These are phyloP conservation scores for Conopomorpha cramerella DNA, from an alignment of 1,140 invertebrate genomes.

Conservation along the genomic window DNA sequence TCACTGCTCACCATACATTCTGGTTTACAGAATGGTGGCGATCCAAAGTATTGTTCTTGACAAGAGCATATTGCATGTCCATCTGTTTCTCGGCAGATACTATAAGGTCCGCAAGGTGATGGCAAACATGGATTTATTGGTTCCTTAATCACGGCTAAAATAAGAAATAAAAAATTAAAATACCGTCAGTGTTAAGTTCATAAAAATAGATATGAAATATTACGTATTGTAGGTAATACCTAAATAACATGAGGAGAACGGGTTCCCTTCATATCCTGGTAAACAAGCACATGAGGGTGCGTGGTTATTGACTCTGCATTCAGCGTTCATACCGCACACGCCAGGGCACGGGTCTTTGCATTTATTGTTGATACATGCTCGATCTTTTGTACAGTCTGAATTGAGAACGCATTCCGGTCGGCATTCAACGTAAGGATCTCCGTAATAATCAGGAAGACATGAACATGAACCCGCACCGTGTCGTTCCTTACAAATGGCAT, in stretches of 20 bases:
- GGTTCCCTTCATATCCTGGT: slow-evolving; percentile 73
- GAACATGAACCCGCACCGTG: slow-evolving; percentile 72
- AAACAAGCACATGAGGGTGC: slow-evolving; percentile 71
- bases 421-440: slow-evolving; percentile 74
- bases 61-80: slow-evolving; percentile 75
- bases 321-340: slow-evolving; percentile 68
- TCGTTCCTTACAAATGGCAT: slow-evolving; percentile 78
- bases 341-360: slow-evolving; percentile 69
- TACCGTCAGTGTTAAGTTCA: no score
- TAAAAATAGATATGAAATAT: slow-evolving; percentile 2
- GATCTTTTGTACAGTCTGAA: slow-evolving; percentile 66
- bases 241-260: slow-evolving; percentile 65
- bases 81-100: slow-evolving; percentile 68
- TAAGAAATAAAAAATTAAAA: slow-evolving; percentile 8
- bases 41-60: slow-evolving; percentile 67
- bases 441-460: slow-evolving; percentile 71
- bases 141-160: slow-evolving; percentile 47
- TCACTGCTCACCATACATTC: slow-evolving; percentile 78
- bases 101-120: slow-evolving; percentile 74
- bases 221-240: slow-evolving; percentile 17
- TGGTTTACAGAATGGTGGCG: slow-evolving; percentile 72
- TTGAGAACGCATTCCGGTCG: slow-evolving; percentile 75
- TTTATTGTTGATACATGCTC: slow-evolving; percentile 68
- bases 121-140: slow-evolving; percentile 67
- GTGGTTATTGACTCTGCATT: slow-evolving; percentile 73